Percentiles rank a stretch among this genome's conserved stretches.
Conservation (phyloP, 2,113 vertebrate genomes). For the Acanthisitta chloris region DNA sequence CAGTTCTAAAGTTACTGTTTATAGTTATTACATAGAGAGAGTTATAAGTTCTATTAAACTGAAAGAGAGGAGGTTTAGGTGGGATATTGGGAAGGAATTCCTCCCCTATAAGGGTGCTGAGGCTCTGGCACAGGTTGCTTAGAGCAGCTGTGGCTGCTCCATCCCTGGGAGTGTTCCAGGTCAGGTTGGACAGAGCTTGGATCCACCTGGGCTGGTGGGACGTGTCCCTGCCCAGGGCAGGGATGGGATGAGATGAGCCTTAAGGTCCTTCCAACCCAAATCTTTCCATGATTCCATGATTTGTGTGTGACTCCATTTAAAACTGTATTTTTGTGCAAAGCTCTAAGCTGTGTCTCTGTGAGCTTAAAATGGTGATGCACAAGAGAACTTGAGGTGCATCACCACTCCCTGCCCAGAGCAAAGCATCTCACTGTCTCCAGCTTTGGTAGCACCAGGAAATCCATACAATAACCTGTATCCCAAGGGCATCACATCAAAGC, state of each 20-base stretch:
- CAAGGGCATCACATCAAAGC: not conserved
- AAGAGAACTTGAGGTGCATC: not conserved
- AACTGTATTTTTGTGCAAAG: not conserved
- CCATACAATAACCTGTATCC: not conserved
- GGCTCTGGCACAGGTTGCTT: not conserved
- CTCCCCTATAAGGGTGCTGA: not conserved
- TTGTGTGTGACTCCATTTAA: not conserved
- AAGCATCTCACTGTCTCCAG: not conserved
- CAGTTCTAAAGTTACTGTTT: not conserved
- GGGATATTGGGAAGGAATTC: not conserved
- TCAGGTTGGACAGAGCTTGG: accelerated
- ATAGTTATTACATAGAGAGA: not conserved
- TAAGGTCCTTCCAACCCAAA: not conserved
- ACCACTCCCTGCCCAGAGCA: not conserved
- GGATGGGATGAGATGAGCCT: not conserved
- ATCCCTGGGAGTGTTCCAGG: not conserved
- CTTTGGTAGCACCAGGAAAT: not conserved
- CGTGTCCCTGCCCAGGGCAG: no score
- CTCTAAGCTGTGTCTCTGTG: not conserved
- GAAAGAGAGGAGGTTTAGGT: not conserved
- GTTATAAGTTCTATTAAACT: not conserved
- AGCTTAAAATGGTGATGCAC: not conserved
- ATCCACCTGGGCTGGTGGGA: not conserved
- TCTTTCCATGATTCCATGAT: not conserved
- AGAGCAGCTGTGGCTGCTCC: not conserved